Conservation (phyloP, 2,888 invertebrate species). For the Macropis europaea region DNA sequence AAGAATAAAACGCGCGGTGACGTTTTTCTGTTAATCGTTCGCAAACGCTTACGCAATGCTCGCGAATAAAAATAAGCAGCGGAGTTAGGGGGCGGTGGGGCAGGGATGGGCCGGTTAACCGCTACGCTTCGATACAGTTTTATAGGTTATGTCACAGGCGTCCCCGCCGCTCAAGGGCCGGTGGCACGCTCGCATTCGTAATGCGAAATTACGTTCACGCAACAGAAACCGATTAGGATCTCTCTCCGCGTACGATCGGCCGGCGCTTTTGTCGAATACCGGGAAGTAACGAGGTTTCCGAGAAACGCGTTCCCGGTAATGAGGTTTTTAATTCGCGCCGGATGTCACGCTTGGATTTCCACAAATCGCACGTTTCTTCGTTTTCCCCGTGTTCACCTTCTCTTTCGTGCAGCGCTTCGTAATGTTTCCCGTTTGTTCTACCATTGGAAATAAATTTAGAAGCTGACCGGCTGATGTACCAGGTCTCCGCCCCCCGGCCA, state of each 20-base stretch:
- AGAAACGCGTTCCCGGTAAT: constrained; percentile 5
- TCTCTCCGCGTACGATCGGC: constrained; percentile 14
- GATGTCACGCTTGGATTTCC: not conserved
- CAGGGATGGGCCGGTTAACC: constrained; percentile 21
- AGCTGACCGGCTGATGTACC: no score
- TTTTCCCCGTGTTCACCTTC: no score
- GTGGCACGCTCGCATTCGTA: constrained; percentile 40
- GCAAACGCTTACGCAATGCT: constrained; percentile 53
- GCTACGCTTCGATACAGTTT: constrained; percentile 50
- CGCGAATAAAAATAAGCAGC: constrained; percentile 60
- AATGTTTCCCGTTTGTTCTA: no score
- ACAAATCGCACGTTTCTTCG: not conserved
- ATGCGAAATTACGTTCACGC: constrained; percentile 54
- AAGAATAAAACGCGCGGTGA: constrained; percentile 57
- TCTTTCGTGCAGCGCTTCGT: not conserved
- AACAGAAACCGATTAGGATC: constrained; percentile 39
- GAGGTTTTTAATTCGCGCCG: constrained; percentile 10
- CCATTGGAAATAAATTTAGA: no score
- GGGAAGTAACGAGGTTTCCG: constrained; percentile 5
- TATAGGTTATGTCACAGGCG: constrained; percentile 56
- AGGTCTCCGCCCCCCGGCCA: no score
- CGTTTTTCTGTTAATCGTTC: constrained; percentile 48
- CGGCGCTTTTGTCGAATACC: constrained; percentile 11
- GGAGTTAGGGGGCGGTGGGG: not conserved
- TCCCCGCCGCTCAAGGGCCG: constrained; percentile 28